Percentiles rank a stretch among this genome's conserved stretches.
Evolutionary conservation across 2,888 invertebrate genomes (phyloP).

Genomic region (Callyntrura guangdongensis): DNA sequence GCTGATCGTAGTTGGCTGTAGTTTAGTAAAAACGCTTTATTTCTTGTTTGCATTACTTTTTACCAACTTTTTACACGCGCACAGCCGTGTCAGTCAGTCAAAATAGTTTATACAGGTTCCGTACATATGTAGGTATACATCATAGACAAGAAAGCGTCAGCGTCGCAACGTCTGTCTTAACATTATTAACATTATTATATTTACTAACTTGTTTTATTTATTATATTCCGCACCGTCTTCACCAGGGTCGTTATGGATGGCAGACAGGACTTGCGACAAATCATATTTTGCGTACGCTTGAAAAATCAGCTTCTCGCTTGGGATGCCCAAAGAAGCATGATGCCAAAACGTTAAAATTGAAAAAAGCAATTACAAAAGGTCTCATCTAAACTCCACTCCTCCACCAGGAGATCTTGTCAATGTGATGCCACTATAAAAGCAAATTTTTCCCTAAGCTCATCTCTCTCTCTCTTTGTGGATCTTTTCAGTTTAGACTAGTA

Average conservation of each 20-base stretch:
- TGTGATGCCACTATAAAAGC: neutral
- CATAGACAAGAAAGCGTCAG: too few relatives aligned
- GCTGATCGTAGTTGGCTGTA: too few relatives aligned
- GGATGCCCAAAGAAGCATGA: neutral
- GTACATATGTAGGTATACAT: too few relatives aligned
- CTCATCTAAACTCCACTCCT: neutral
- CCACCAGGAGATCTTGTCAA: neutral
- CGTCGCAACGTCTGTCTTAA: too few relatives aligned
- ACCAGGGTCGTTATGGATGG: neutral
- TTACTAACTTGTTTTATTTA: neutral
- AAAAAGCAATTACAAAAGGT: constrained; percentile 30
- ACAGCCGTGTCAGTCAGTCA: too few relatives aligned
- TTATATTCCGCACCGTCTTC: neutral
- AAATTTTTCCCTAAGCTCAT: constrained; percentile 9
- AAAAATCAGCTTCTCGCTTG: neutral
- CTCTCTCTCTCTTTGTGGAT: neutral
- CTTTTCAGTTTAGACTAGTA: neutral
- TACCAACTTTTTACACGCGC: too few relatives aligned
- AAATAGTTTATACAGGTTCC: too few relatives aligned
- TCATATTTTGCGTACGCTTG: neutral
- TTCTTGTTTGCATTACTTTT: too few relatives aligned
- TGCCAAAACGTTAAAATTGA: constrained; percentile 23
- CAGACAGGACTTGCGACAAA: neutral
- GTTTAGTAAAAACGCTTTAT: too few relatives aligned
- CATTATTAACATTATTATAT: neutral